A percentile compares a stretch with the other conserved stretches of the same genome.
Conservation (phyloP, 2,797 vertebrate genomes). For the Phrynocephalus forsythii region DNA sequence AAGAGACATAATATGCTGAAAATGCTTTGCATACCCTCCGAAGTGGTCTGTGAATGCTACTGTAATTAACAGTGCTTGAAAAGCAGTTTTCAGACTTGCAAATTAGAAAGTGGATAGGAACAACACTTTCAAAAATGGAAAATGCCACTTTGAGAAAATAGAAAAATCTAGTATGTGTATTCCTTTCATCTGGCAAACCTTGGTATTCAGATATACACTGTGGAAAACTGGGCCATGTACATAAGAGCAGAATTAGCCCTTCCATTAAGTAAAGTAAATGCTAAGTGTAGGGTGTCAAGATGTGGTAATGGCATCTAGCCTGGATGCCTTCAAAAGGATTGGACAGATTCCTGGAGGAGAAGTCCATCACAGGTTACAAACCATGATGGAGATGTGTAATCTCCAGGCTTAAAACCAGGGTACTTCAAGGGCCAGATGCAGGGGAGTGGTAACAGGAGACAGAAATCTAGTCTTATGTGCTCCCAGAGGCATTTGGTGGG, state of each 20-base stretch:
- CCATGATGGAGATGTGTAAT: too few relatives aligned
- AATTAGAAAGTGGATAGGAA: neutral
- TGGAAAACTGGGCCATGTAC: neutral
- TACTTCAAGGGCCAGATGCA: too few relatives aligned
- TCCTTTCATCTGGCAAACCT: neutral
- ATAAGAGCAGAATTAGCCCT: neutral
- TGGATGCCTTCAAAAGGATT: too few relatives aligned
- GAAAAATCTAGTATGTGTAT: neutral
- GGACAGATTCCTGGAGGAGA: too few relatives aligned
- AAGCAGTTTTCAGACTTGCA: slow-evolving; percentile 7
- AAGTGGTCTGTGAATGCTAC: neutral
- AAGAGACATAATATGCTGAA: neutral
- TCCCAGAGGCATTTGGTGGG: neutral
- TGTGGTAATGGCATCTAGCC: too few relatives aligned
- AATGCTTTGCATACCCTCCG: neutral
- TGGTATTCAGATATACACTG: neutral
- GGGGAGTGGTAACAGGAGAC: neutral
- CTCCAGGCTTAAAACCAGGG: too few relatives aligned
- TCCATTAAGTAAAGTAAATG: neutral
- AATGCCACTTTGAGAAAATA: too few relatives aligned
- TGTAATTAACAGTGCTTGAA: slow-evolving; percentile 6
- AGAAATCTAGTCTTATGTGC: neutral
- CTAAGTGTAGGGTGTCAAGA: neutral
- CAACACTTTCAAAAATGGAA: neutral
- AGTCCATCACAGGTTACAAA: too few relatives aligned